A percentile compares a stretch with the other conserved stretches of the same genome.
These are phyloP conservation scores for Drosophila nigromelanica DNA, from an alignment of 1,140 invertebrate genomes.

Conservation along the genomic window DNA sequence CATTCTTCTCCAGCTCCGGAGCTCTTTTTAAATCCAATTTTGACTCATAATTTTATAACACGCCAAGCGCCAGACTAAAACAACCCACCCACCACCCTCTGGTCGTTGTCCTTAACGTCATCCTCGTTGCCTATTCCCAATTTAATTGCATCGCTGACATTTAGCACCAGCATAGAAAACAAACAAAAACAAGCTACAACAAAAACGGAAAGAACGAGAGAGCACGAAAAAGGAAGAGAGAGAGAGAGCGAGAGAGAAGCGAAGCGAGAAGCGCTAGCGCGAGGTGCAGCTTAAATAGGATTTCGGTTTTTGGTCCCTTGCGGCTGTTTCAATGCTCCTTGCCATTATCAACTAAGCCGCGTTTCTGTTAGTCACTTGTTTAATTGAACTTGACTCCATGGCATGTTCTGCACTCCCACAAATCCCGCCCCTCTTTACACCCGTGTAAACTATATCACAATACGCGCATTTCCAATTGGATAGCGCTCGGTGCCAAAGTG, in stretches of 20 bases:
- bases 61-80: slow-evolving; percentile 32
- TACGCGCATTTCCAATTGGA: slow-evolving; percentile 25
- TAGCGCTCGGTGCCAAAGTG: slow-evolving; percentile 17
- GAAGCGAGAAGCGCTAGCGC: neutral
- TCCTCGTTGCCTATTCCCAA: slow-evolving; percentile 61
- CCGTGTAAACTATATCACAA: slow-evolving; percentile 21
- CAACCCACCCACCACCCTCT: neutral
- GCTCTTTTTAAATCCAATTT: slow-evolving; percentile 78
- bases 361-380: slow-evolving; percentile 18
- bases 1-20: slow-evolving; percentile 14
- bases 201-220: slow-evolving; percentile 1
- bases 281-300: slow-evolving; percentile 40
- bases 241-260: too few relatives aligned
- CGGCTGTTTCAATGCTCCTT: neutral
- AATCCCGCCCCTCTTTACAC: neutral
- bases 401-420: neutral
- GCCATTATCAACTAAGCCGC: slow-evolving; percentile 14
- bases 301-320: slow-evolving; percentile 26
- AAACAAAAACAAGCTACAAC: slow-evolving; percentile 26
- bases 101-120: slow-evolving; percentile 21
- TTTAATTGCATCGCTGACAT: slow-evolving; percentile 81
- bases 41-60: slow-evolving; percentile 75
- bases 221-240: too few relatives aligned
- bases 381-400: slow-evolving; percentile 38
- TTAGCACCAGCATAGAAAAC: slow-evolving; percentile 62